These are phyloP conservation scores for Zelleria hepariella DNA, from an alignment of 2,888 invertebrate genomes.

Conservation along the genomic window DNA sequence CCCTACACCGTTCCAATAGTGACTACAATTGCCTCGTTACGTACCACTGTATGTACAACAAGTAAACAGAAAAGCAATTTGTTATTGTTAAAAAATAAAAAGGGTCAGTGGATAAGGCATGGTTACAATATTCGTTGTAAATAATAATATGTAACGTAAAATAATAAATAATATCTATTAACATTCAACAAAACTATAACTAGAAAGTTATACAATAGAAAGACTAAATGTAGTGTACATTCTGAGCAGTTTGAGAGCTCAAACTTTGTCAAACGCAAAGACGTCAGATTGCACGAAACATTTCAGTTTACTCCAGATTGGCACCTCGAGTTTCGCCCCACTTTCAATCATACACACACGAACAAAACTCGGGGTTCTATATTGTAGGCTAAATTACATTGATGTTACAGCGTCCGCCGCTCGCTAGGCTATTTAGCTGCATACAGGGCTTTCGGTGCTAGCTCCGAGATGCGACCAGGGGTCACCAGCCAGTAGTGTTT, in stretches of 20 bases:
- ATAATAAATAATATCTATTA: slow-evolving; percentile 62
- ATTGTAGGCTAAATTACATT: background rate
- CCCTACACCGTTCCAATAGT: slow-evolving; percentile 27
- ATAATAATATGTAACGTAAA: slow-evolving; percentile 41
- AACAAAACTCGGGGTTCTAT: background rate
- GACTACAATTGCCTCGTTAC: slow-evolving; percentile 13
- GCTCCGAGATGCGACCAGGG: background rate
- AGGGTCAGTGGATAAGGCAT: slow-evolving; percentile 24
- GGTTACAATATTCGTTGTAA: slow-evolving; percentile 47
- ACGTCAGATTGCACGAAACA: slow-evolving; percentile 2
- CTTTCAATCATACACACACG: background rate
- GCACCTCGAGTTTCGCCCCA: background rate
- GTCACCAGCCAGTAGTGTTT: background rate
- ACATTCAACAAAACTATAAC: slow-evolving; percentile 49
- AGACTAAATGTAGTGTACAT: slow-evolving; percentile 3
- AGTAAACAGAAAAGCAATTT: slow-evolving; percentile 18
- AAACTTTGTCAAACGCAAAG: background rate
- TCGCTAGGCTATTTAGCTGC: background rate
- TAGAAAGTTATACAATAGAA: background rate
- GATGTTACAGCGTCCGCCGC: slow-evolving; percentile 1
- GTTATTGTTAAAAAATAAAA: slow-evolving; percentile 25
- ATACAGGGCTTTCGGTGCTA: background rate
- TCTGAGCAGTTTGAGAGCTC: background rate
- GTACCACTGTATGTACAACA: slow-evolving; percentile 36
- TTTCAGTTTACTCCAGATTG: background rate